These are phyloP conservation scores for Xenops minutus DNA, from an alignment of 2,797 vertebrate genomes.

Conservation along the genomic window DNA sequence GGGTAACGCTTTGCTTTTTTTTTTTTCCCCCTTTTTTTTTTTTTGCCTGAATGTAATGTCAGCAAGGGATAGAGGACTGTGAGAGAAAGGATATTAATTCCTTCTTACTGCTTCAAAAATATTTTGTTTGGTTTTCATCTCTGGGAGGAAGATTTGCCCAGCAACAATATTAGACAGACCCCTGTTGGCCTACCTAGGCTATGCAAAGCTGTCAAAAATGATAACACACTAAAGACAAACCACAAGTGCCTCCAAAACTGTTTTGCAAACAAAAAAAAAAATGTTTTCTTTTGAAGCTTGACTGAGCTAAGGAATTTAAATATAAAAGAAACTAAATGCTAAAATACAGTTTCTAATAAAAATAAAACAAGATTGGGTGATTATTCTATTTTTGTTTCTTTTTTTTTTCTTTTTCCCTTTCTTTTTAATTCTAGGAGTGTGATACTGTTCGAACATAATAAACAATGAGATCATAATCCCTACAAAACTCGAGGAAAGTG, in stretches of 20 bases:
- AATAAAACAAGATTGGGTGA: constrained; percentile 37
- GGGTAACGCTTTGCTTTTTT: constrained; percentile 70
- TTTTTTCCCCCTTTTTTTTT: neutral
- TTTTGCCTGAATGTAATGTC: constrained; percentile 75
- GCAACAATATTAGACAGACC: constrained; percentile 85
- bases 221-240: constrained; percentile 77
- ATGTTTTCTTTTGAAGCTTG: constrained; percentile 72
- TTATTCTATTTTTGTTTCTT: constrained; percentile 36
- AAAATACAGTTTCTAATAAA: constrained; percentile 68
- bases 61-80: constrained; percentile 75
- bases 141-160: constrained; percentile 76
- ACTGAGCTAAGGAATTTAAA: constrained; percentile 72
- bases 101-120: constrained; percentile 78
- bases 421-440: constrained; percentile 33
- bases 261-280: constrained; percentile 72
- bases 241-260: constrained; percentile 74
- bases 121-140: constrained; percentile 78
- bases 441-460: constrained; percentile 20
- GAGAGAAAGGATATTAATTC: constrained; percentile 76
- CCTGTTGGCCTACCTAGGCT: constrained; percentile 82
- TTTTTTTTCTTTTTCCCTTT: neutral
- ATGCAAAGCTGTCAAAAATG: constrained; percentile 82
- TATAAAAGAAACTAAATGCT: constrained; percentile 66
- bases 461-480: constrained; percentile 18
- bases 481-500: constrained; percentile 28